Base-by-base conservation (phyloP, 2,888 invertebrate genomes). In the Halictus quadricinctus region DNA sequence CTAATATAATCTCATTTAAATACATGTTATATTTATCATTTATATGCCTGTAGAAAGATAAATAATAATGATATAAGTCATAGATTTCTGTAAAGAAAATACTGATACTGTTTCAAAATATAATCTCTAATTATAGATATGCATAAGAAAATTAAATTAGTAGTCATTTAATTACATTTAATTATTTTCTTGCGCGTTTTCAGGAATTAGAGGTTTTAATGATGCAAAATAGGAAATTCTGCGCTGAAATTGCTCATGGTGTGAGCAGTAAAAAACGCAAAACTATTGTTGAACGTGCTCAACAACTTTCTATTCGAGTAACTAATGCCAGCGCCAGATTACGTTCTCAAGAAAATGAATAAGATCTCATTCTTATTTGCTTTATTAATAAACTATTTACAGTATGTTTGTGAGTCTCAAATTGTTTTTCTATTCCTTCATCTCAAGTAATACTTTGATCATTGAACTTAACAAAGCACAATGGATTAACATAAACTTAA, bases 181-280 rank as follows among this genome's bases (percentile, higher is more conserved):
- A 13, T n/a, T n/a, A 69, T 54, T 76, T 41, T 77, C 8, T 43
- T 58, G 8, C n/a, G n/a, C 41, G 41, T 80, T 90, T 96, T 41
- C 95, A 98, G 96, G 99, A 99, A 95, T 95, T 99, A 90, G 99
- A 99, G 95, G 98, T 99, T 92, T 96, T 99, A 77, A 97, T 99
- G 97, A 99, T 99, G 99, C 99, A 99, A 95, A 99, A 99, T 95
- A 96, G 99, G 91, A 98, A 98, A 91, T 99, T 97, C 95, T 98
- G 99, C 95, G 99, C 98, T 43, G 99, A 99, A 96, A 99, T 99
- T 90, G 99, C 99, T 2, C 99, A 99, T 95, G 98, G 97, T 43
- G 99, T 99, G 0, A 99, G 99, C 87, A 98, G 99, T n/a, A 99
- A 98, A 95, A 99, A 99, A 94, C 97, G 99, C 89, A 99, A 99